A percentile compares a stretch with the other conserved stretches of the same genome.
Evolutionary conservation across 2,888 invertebrate species (phyloP).

Genomic region (Pseudanteris insignis): DNA sequence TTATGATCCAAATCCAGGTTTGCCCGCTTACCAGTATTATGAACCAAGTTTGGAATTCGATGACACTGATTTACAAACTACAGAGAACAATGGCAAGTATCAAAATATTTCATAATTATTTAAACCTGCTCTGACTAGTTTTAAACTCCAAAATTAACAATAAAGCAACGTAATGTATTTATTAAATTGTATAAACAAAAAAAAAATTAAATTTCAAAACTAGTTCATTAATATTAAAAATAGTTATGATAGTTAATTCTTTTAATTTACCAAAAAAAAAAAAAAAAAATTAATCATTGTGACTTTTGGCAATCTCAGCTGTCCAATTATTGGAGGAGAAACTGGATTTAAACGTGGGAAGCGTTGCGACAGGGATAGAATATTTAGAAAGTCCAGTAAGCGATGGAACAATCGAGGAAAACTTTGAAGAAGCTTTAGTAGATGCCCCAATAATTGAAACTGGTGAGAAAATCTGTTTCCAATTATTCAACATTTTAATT

Average conservation of each 20-base stretch:
- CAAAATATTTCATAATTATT: no score
- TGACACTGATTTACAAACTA: slow-evolving; percentile 85
- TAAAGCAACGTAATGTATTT: no score
- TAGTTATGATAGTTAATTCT: no score
- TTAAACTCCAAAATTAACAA: no score
- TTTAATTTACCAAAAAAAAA: no score
- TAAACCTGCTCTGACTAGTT: no score
- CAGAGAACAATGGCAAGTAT: slow-evolving; percentile 78
- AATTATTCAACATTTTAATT: slow-evolving; percentile 53
- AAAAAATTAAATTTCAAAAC: no score
- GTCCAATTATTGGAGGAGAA: slow-evolving; percentile 63
- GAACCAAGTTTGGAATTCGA: slow-evolving; percentile 97
- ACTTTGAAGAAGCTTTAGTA: slow-evolving; percentile 88
- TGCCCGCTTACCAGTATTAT: slow-evolving; percentile 91
- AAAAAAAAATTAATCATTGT: no score
- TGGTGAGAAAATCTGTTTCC: slow-evolving; percentile 58
- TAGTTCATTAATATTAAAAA: no score
- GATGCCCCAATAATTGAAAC: slow-evolving; percentile 70
- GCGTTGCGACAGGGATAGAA: slow-evolving; percentile 63
- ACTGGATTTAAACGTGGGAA: slow-evolving; percentile 60
- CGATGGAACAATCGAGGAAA: slow-evolving; percentile 89
- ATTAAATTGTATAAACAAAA: no score
- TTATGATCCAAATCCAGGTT: slow-evolving; percentile 86
- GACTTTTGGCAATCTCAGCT: slow-evolving; percentile 50
- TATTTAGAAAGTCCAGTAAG: slow-evolving; percentile 77